Evolutionary conservation across 2,888 invertebrate genomes (phyloP).

Genomic region (Prostheceraeus crozeri): DNA sequence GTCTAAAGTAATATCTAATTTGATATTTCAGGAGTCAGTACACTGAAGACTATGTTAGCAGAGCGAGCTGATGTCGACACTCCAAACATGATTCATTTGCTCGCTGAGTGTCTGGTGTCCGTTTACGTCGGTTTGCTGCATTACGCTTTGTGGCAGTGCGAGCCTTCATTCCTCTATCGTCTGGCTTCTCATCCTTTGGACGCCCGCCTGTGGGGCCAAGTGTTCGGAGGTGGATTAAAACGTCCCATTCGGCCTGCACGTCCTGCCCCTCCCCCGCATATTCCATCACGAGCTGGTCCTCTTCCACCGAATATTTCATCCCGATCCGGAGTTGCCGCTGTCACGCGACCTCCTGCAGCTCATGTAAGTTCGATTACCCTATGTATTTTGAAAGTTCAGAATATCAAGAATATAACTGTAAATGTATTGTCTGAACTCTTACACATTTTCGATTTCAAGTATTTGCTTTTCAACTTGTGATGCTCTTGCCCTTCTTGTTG

Average conservation of each 20-base stretch:
- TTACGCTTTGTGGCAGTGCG: conserved; percentile 83
- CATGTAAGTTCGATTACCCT: no score
- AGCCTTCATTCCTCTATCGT: conserved; percentile 72
- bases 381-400: no score
- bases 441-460: no score
- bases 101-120: conserved; percentile 85
- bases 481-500: no score
- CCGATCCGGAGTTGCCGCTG: no score
- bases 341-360: no score
- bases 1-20: no score
- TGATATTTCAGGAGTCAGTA: no score
- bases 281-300: background rate
- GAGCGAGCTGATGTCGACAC: conserved; percentile 88
- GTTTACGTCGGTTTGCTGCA: conserved; percentile 83
- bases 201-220: conserved; percentile 65
- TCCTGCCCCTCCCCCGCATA: background rate
- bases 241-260: background rate
- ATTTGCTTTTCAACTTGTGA: no score
- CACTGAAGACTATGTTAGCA: conserved; percentile 72
- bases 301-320: no score
- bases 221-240: conserved; percentile 59
- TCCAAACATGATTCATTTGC: conserved; percentile 77
- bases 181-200: conserved; percentile 68
- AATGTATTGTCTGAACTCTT: no score
- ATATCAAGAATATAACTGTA: no score